phyloP scores from a whole-genome alignment of 1,140 invertebrate genomes.

The Anastrepha obliqua region DNA sequence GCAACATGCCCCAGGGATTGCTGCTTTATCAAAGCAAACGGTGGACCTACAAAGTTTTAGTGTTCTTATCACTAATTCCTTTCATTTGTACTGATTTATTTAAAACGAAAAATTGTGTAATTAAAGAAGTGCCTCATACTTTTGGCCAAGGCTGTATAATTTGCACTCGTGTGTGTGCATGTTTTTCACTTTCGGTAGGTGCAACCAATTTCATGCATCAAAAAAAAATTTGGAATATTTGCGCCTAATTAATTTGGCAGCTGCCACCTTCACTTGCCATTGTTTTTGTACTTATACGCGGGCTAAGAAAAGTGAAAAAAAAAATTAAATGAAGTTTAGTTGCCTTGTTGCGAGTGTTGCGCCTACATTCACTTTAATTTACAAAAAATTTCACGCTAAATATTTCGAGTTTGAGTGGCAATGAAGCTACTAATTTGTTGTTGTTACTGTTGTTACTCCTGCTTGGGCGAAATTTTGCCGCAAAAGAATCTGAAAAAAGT shows the following conservation, averaged over 20 bases:
- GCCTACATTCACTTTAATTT: slow-evolving; percentile 50
- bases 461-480: not conserved
- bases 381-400: slow-evolving; percentile 37
- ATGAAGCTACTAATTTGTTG: not conserved
- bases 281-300: not conserved
- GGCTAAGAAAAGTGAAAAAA: not conserved
- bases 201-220: not conserved
- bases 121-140: too few relatives aligned
- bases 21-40: too few relatives aligned
- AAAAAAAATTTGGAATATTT: not conserved
- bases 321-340: not conserved
- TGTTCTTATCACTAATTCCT: too few relatives aligned
- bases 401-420: not conserved
- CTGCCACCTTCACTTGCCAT: not conserved
- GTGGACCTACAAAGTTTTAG: too few relatives aligned
- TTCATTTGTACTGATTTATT: too few relatives aligned
- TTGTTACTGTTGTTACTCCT: not conserved
- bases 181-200: not conserved
- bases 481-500: not conserved
- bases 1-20: too few relatives aligned
- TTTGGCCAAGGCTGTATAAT: not conserved
- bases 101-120: too few relatives aligned
- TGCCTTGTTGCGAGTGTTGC: not conserved
- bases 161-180: not conserved
- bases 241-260: not conserved